Evolutionary conservation across 2,888 invertebrate species (phyloP).

Genomic region (Ceriagrion tenellum): DNA sequence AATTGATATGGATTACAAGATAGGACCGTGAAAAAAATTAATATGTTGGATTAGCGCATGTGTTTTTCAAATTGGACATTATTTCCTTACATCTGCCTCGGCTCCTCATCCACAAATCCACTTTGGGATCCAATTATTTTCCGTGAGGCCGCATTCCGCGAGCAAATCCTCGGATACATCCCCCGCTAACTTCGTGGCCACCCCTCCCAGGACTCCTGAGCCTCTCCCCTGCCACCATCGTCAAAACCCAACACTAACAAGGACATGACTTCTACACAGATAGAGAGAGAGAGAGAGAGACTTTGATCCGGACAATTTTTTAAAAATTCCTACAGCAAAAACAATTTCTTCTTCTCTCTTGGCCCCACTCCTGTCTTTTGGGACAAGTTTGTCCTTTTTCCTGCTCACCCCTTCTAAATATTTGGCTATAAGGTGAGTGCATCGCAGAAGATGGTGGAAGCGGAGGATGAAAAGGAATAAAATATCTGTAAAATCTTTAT

Average conservation of each 20-base stretch:
- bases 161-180: neutral
- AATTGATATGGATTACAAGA: too few relatives aligned
- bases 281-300: neutral
- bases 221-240: neutral
- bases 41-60: too few relatives aligned
- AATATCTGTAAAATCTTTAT: too few relatives aligned
- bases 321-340: neutral
- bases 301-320: neutral
- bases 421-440: too few relatives aligned
- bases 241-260: neutral
- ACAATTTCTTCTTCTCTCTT: neutral
- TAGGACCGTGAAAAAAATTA: too few relatives aligned
- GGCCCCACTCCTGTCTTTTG: neutral
- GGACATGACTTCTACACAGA: neutral
- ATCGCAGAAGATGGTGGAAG: neutral
- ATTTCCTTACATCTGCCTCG: too few relatives aligned
- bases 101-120: neutral
- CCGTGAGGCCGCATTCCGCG: neutral
- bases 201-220: neutral
- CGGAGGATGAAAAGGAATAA: too few relatives aligned
- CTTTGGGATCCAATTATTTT: neutral
- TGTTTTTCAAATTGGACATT: too few relatives aligned
- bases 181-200: neutral
- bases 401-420: neutral
- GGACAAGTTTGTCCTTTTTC: neutral